Evolutionary conservation across 2,113 vertebrate species (phyloP), one percentile per base, ranked within the genome.

Genomic region (Sarotherodon lohbergeri): DNA sequence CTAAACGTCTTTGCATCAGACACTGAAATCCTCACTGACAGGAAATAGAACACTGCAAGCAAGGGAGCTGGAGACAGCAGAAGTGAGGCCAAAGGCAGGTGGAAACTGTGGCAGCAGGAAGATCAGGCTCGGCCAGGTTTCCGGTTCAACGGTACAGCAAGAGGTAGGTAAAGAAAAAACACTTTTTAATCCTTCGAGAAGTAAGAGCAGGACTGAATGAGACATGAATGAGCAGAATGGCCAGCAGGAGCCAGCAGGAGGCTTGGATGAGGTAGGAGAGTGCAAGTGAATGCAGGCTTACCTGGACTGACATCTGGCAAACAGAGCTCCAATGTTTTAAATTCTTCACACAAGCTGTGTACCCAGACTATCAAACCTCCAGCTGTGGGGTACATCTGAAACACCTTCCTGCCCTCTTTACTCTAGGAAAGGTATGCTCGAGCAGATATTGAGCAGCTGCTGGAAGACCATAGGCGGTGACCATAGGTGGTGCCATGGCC

Each of bases 141-240:
- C 39, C 5, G 4, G 66, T 71, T 22, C 66, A 41, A 22, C 0
- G 0, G n/a, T 5, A 71, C 36, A 71, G n/a, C 36, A 7, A 66
- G 3, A 8, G 39, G 12, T 29, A 59, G 27, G 56, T 24, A 46
- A 73, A 27, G 66, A 73, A 73, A 43, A 4, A 17, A 0, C 4
- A 43, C 66, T 27, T 27, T 24, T 27, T 17, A 43, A 43, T 73
- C 22, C 66, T 46, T 16, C 3, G 2, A 73, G 66, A 46, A 27
- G 22, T 73, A 43, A 46, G 13, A 9, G 13, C 39, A 73, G 39
- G 22, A 46, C 39, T 73, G 7, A 24, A 73, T 2, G 66, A 73
- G 39, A 46, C 22, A 73, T 10, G 66, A 73, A 27, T 2, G 0
- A 73, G 0, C 16, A 46, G 22, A 32, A 61, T 34, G 27, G 66